These are phyloP conservation scores for Burhinus bistriatus DNA, from an alignment of 2,113 vertebrate genomes.

Conservation along the genomic window DNA sequence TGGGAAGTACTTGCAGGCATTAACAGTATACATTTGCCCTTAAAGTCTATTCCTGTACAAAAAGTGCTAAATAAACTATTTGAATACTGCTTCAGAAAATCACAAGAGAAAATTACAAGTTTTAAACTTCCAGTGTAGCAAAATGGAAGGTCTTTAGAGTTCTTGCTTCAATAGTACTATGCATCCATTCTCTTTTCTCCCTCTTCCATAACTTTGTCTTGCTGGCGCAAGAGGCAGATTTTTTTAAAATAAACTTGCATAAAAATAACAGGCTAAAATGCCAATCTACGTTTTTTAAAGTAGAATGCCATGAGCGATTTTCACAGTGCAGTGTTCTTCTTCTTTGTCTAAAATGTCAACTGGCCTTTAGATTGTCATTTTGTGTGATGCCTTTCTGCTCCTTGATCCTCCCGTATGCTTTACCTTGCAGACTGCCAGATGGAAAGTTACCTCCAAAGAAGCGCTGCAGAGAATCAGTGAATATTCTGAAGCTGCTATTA, in stretches of 20 bases:
- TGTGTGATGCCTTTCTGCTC: background rate
- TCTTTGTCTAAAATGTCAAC: background rate
- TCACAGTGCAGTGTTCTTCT: background rate
- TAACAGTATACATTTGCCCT: background rate
- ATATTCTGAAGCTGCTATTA: slow-evolving; percentile 98
- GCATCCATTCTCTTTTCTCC: background rate
- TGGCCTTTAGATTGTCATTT: background rate
- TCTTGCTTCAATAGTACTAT: background rate
- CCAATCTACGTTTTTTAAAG: background rate
- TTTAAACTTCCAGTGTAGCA: background rate
- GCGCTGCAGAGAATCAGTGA: slow-evolving; percentile 97
- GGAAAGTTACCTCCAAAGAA: slow-evolving; percentile 99
- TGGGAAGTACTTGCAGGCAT: background rate
- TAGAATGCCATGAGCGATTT: background rate
- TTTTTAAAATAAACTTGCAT: background rate
- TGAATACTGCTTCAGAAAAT: background rate
- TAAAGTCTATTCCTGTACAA: background rate
- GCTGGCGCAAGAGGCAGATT: background rate
- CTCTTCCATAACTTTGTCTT: background rate
- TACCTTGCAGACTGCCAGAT: slow-evolving; percentile 89
- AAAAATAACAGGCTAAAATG: background rate
- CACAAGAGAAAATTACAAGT: background rate
- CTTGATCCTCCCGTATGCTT: background rate
- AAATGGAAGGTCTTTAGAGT: background rate
- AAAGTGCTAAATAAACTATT: background rate